Percentiles rank a stretch among this genome's conserved stretches.
Evolutionary conservation across 2,888 invertebrate species (phyloP).

Genomic region (Leptinotarsa peninsularis): DNA sequence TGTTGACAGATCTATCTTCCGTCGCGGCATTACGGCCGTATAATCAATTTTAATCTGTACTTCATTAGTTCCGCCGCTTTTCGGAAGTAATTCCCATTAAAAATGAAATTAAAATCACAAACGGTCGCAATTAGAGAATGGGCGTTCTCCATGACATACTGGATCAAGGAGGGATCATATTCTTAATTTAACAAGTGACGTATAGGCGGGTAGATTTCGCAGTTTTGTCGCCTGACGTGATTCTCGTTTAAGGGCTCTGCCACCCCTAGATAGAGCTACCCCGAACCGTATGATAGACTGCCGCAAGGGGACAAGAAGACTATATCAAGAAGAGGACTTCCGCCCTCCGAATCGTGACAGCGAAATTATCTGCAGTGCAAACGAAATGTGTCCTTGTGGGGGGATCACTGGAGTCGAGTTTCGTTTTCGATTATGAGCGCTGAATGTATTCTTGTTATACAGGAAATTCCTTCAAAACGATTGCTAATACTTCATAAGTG

Average conservation of each 20-base stretch:
- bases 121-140: constrained; percentile 56
- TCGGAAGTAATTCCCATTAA: constrained; percentile 17
- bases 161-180: constrained; percentile 58
- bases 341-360: constrained; percentile 40
- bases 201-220: constrained; percentile 61
- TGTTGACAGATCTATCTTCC: constrained; percentile 8
- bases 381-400: constrained; percentile 30
- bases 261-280: constrained; percentile 43
- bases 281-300: constrained; percentile 62
- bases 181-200: constrained; percentile 65
- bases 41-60: constrained; percentile 32
- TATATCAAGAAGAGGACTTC: constrained; percentile 60
- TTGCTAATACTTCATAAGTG: constrained; percentile 67
- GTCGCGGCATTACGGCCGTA: constrained; percentile 15
- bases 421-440: not conserved
- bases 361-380: constrained; percentile 30
- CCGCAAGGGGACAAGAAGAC: constrained; percentile 59
- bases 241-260: constrained; percentile 51
- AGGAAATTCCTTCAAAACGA: constrained; percentile 54
- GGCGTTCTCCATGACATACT: constrained; percentile 49
- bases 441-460: constrained; percentile 8
- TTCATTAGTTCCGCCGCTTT: constrained; percentile 36
- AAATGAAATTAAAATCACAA: constrained; percentile 60
- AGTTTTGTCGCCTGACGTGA: constrained; percentile 65
- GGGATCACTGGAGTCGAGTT: not conserved